Evolutionary conservation across 1,140 invertebrate genomes (phyloP).

Genomic region (Diabrotica undecimpunctata): DNA sequence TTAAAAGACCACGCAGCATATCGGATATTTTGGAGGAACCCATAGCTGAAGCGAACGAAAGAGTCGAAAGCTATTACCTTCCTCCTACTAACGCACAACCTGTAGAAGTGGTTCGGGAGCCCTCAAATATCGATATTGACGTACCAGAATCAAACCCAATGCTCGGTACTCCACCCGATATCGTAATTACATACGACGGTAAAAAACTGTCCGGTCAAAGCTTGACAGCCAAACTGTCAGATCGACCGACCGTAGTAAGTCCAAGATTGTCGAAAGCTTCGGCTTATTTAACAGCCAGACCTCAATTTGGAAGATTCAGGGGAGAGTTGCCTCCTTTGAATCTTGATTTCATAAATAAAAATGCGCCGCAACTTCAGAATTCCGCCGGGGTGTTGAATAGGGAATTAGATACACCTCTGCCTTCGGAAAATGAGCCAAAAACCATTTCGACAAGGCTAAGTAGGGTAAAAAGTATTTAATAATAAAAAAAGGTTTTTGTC

Average conservation of each 20-base stretch:
- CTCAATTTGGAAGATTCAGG: slow-evolving; percentile 67
- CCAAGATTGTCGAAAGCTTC: slow-evolving; percentile 52
- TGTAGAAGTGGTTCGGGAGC: slow-evolving; percentile 20
- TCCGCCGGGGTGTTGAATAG: slow-evolving; percentile 33
- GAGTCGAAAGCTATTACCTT: slow-evolving; percentile 64
- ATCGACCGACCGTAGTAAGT: slow-evolving; percentile 49
- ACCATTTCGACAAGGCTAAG: slow-evolving; percentile 32
- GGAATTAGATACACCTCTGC: slow-evolving; percentile 38
- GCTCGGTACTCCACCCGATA: slow-evolving; percentile 49
- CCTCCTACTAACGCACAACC: slow-evolving; percentile 51
- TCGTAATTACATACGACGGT: slow-evolving; percentile 68
- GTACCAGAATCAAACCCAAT: slow-evolving; percentile 44
- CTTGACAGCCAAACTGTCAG: slow-evolving; percentile 56
- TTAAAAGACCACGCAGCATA: slow-evolving; percentile 26
- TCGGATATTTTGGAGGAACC: slow-evolving; percentile 33
- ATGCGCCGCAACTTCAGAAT: slow-evolving; percentile 38
- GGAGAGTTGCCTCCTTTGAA: slow-evolving; percentile 64
- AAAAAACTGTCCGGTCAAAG: slow-evolving; percentile 63
- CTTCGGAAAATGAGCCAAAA: slow-evolving; percentile 5
- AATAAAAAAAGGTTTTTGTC: not conserved
- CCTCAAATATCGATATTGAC: slow-evolving; percentile 42
- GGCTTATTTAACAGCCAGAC: slow-evolving; percentile 58
- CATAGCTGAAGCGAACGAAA: slow-evolving; percentile 64
- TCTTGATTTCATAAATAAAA: slow-evolving; percentile 41
- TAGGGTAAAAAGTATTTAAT: slow-evolving; percentile 21